Conservation (phyloP, 1,140 invertebrate genomes). For the Tenebrio molitor region DNA sequence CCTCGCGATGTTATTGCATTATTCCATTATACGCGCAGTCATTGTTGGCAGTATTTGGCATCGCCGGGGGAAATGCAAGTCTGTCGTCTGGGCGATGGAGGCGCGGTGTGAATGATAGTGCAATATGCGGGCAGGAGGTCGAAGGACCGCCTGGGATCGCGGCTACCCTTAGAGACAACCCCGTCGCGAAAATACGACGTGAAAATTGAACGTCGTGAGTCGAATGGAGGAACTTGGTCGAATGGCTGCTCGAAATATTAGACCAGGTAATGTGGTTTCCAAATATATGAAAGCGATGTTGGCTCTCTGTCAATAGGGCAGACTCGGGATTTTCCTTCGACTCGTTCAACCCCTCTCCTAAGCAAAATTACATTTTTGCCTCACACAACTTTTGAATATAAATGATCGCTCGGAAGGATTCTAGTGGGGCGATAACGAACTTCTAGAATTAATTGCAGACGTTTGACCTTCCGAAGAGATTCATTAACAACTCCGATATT, state of each 20-base stretch:
- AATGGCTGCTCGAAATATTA: slow-evolving; percentile 48
- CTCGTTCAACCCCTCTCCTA: background rate
- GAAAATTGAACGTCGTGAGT: slow-evolving; percentile 55
- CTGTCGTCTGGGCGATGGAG: slow-evolving; percentile 47
- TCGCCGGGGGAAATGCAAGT: slow-evolving; percentile 54
- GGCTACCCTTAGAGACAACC: slow-evolving; percentile 40
- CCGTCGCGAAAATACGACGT: slow-evolving; percentile 53
- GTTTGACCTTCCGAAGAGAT: slow-evolving; percentile 46
- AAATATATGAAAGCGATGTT: slow-evolving; percentile 46
- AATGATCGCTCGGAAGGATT: slow-evolving; percentile 28
- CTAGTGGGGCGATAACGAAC: slow-evolving; percentile 34
- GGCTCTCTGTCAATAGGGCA: slow-evolving; percentile 46
- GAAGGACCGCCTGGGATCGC: slow-evolving; percentile 43
- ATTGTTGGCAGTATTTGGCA: slow-evolving; percentile 53
- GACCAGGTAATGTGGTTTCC: slow-evolving; percentile 48
- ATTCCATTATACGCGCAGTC: slow-evolving; percentile 50
- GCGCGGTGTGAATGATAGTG: slow-evolving; percentile 55
- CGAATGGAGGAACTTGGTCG: slow-evolving; percentile 46
- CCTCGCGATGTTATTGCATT: slow-evolving; percentile 52
- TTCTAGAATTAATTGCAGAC: slow-evolving; percentile 44
- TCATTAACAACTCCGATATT: slow-evolving; percentile 48
- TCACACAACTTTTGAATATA: slow-evolving; percentile 26
- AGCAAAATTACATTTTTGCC: slow-evolving; percentile 28
- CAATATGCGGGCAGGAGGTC: slow-evolving; percentile 55
- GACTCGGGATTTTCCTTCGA: slow-evolving; percentile 22